Conservation (phyloP, 2,888 invertebrate genomes). For the Platycheirus albimanus region DNA sequence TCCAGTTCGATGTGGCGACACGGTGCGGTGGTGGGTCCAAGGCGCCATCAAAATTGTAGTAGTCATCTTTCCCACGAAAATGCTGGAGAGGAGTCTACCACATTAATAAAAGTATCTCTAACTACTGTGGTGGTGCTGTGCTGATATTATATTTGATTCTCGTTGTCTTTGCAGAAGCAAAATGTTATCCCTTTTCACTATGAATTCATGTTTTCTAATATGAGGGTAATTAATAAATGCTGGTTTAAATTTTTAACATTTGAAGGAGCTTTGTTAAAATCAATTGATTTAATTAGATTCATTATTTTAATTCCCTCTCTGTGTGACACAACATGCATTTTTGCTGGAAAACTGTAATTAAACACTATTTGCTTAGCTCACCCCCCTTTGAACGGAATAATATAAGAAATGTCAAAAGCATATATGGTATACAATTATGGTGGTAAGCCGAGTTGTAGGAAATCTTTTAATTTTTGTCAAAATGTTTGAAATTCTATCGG, state of each 20-base stretch:
- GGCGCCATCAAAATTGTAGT: constrained; percentile 13
- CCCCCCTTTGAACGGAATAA: too few relatives aligned
- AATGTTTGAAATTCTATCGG: too few relatives aligned
- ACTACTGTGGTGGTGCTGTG: constrained; percentile 2
- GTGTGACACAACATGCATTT: too few relatives aligned
- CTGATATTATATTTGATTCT: constrained; percentile 9
- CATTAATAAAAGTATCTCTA: neutral
- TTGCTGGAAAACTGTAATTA: too few relatives aligned
- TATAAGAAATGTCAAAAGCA: too few relatives aligned
- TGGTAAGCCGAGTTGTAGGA: too few relatives aligned
- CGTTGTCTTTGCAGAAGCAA: constrained; percentile 13
- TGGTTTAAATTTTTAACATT: neutral
- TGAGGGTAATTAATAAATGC: constrained; percentile 12
- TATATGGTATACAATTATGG: too few relatives aligned
- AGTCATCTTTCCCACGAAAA: constrained; percentile 24
- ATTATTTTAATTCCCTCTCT: constrained; percentile 9
- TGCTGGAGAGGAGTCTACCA: neutral
- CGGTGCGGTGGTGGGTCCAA: neutral
- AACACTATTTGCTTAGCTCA: neutral
- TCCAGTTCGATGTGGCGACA: neutral
- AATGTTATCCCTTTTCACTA: neutral
- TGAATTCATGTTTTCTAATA: constrained; percentile 9
- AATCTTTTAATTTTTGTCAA: too few relatives aligned
- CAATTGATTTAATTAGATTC: constrained; percentile 21
- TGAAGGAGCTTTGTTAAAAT: neutral